A percentile compares a stretch with the other conserved stretches of the same genome.
These are phyloP conservation scores for Okamejei kenojei DNA, from an alignment of 2,797 vertebrate species.

Conservation along the genomic window DNA sequence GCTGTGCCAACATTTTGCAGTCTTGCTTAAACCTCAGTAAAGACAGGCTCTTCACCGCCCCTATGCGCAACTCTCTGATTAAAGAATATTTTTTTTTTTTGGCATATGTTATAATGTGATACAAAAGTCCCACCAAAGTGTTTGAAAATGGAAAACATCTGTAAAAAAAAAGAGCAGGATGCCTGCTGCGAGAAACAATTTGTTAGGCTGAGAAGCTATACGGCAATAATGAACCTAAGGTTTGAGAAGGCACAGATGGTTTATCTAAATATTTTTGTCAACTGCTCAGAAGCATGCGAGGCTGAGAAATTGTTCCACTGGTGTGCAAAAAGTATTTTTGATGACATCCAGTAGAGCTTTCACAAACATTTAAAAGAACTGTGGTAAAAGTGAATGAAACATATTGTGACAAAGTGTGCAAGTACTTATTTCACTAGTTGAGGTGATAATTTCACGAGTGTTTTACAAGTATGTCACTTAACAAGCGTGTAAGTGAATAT, in stretches of 20 bases:
- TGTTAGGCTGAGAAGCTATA: slow-evolving; percentile 27
- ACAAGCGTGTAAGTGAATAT: neutral
- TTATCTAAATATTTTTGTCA: neutral
- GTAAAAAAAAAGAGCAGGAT: neutral
- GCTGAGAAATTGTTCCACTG: neutral
- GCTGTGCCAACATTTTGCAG: slow-evolving; percentile 3
- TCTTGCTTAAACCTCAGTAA: slow-evolving; percentile 27
- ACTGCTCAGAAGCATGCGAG: no score
- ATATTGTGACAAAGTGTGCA: neutral
- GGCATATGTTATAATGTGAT: neutral
- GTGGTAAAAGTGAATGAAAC: neutral
- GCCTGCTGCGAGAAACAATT: slow-evolving; percentile 28
- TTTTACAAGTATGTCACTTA: neutral
- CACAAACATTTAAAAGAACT: neutral
- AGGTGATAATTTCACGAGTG: slow-evolving; percentile 18
- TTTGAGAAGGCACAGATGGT: slow-evolving; percentile 23
- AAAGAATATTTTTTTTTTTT: slow-evolving; percentile 4
- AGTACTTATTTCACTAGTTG: neutral
- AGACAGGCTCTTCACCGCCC: slow-evolving; percentile 26
- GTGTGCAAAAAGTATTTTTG: neutral
- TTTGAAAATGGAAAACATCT: slow-evolving; percentile 33
- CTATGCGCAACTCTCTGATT: neutral
- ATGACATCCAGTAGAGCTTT: neutral
- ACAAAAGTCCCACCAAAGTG: neutral
- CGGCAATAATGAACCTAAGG: slow-evolving; percentile 21